Evolutionary conservation across 2,888 invertebrate species (phyloP).

Genomic region (Cephus pygmeus): DNA sequence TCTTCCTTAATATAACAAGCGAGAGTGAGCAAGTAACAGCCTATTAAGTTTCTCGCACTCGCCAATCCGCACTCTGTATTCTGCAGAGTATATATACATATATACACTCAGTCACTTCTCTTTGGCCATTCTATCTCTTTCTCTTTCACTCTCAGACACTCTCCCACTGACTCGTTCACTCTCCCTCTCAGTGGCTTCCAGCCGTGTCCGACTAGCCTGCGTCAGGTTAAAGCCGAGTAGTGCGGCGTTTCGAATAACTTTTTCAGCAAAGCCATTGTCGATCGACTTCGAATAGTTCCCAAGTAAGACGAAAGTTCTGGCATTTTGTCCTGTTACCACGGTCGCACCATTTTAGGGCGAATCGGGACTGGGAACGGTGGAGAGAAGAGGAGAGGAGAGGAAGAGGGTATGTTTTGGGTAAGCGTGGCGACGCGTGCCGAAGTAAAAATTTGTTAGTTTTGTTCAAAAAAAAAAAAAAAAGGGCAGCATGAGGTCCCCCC

Average conservation of each 20-base stretch:
- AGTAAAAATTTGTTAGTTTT: slow-evolving; percentile 27
- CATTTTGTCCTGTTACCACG: not conserved
- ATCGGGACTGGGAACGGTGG: not conserved
- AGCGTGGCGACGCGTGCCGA: slow-evolving; percentile 42
- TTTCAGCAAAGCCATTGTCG: no score
- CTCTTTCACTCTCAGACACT: slow-evolving; percentile 15
- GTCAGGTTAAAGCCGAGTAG: no score
- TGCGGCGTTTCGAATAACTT: no score
- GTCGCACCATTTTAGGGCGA: not conserved
- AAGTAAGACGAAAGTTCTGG: not conserved
- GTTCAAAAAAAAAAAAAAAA: not conserved
- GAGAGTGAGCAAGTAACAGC: not conserved
- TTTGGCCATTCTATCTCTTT: slow-evolving; percentile 17
- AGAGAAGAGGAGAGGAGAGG: no score
- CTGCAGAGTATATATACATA: not conserved
- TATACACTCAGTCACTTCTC: slow-evolving; percentile 8
- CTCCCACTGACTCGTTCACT: not conserved
- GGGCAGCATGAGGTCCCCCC: not conserved
- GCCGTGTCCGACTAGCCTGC: not conserved
- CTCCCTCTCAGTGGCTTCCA: not conserved
- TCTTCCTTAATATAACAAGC: not conserved
- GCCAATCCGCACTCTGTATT: slow-evolving; percentile 11
- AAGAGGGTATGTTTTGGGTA: slow-evolving; percentile 9
- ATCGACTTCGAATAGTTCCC: not conserved
- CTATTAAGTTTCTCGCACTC: not conserved